Evolutionary conservation across 1,140 invertebrate species (phyloP).

Genomic region (Drosophila ogumai): DNA sequence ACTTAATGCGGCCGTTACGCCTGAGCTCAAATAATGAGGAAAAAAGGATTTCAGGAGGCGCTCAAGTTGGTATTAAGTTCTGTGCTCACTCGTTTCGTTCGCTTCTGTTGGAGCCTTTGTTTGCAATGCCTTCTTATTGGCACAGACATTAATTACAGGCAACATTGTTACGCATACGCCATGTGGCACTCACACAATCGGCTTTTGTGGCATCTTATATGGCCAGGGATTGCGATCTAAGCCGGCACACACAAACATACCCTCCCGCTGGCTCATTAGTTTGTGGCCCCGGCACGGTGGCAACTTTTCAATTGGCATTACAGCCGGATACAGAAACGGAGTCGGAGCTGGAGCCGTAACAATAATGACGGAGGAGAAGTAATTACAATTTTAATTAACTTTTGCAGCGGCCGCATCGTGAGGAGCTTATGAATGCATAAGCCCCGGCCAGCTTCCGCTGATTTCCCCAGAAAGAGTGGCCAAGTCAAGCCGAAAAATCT

Average conservation of each 20-base stretch:
- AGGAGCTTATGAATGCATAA: constrained; percentile 66
- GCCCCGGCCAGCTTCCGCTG: constrained; percentile 31
- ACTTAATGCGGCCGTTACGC: constrained; percentile 65
- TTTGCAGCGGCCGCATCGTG: constrained; percentile 39
- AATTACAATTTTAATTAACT: constrained; percentile 83
- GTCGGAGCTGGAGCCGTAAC: constrained; percentile 18
- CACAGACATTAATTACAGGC: constrained; percentile 79
- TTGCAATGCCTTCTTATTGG: constrained; percentile 60
- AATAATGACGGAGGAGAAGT: constrained; percentile 62
- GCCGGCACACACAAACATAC: constrained; percentile 20
- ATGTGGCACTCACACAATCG: constrained; percentile 52
- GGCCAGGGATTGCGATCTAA: constrained; percentile 34
- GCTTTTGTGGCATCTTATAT: constrained; percentile 34
- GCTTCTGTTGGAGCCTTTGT: constrained; percentile 30
- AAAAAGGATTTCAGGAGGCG: constrained; percentile 67
- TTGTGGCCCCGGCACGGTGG: constrained; percentile 46
- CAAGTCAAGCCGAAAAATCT: constrained; percentile 66
- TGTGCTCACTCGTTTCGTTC: constrained; percentile 32
- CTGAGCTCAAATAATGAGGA: constrained; percentile 64
- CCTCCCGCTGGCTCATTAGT: constrained; percentile 67
- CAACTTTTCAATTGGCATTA: constrained; percentile 81
- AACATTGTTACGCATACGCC: constrained; percentile 76
- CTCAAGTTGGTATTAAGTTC: constrained; percentile 72
- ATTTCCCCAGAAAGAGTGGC: constrained; percentile 64
- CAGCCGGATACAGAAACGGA: constrained; percentile 18